Percentiles rank a stretch among this genome's conserved stretches.
Conservation (phyloP, 2,113 vertebrate genomes). For the Machaerirhynchus nigripectus region DNA sequence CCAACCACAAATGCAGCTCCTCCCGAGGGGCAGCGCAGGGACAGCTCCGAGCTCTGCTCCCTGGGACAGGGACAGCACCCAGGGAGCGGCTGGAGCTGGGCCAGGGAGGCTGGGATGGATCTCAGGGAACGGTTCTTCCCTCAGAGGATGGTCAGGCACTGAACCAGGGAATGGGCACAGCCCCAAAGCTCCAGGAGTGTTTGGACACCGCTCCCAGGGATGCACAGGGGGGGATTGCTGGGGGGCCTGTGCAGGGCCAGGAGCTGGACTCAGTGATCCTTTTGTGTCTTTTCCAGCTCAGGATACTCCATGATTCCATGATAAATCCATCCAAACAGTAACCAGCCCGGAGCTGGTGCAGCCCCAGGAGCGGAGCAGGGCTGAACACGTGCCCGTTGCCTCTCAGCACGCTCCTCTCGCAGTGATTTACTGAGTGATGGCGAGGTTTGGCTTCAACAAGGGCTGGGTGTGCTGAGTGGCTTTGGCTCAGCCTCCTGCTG, state of each 20-base stretch:
- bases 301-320: neutral
- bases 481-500: neutral
- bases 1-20: neutral
- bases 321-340: neutral
- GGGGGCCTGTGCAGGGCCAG: neutral
- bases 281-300: neutral
- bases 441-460: neutral
- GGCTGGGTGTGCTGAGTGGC: neutral
- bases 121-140: accelerated
- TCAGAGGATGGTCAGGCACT: neutral
- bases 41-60: neutral
- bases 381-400: neutral
- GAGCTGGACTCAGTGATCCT: accelerated
- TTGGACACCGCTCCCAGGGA: accelerated
- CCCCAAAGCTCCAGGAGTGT: accelerated
- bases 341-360: neutral
- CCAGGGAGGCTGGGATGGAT: accelerated
- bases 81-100: accelerated
- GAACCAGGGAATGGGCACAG: neutral
- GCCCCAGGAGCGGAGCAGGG: neutral
- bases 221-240: no score
- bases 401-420: neutral
- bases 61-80: neutral
- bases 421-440: neutral
- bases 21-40: neutral